Percentiles rank a stretch among this genome's conserved stretches.
phyloP scores from a whole-genome alignment of 2,888 invertebrate species.

The Antheraea yamamai region DNA sequence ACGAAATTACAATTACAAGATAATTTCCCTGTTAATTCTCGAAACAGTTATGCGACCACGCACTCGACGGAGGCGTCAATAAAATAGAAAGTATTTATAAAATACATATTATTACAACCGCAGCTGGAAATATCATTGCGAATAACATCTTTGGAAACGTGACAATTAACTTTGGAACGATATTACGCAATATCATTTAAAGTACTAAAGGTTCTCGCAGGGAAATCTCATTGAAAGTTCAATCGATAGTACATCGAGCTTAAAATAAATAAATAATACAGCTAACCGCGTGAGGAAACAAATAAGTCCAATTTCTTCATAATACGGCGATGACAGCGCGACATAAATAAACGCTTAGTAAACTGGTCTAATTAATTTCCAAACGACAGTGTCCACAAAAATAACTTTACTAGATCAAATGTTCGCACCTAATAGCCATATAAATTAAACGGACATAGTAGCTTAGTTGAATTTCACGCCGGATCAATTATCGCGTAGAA shows the following conservation, averaged over 20 bases:
- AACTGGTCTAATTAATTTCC: conserved; percentile 79
- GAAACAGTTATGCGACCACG: conserved; percentile 72
- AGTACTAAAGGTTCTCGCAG: conserved; percentile 45
- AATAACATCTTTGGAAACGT: conserved; percentile 49
- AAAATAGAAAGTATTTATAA: conserved; percentile 69
- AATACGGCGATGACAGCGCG: conserved; percentile 60
- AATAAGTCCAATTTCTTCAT: conserved; percentile 68
- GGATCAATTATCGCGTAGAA: conserved; percentile 70
- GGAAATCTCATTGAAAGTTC: conserved; percentile 43
- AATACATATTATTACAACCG: conserved; percentile 55
- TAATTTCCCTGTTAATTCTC: conserved; percentile 74
- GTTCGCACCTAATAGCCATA: conserved; percentile 79
- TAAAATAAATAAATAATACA: conserved; percentile 65
- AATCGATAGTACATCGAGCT: conserved; percentile 45
- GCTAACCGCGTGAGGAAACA: conserved; percentile 70
- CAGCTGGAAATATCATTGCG: conserved; percentile 43
- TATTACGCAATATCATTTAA: conserved; percentile 77
- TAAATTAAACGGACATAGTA: conserved; percentile 73
- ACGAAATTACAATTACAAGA: conserved; percentile 80
- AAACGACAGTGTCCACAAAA: conserved; percentile 73
- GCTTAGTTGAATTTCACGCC: conserved; percentile 74
- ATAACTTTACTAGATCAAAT: conserved; percentile 77
- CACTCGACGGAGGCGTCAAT: conserved; percentile 61
- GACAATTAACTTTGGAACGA: conserved; percentile 70
- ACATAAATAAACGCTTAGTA: conserved; percentile 67